A percentile compares a stretch with the other conserved stretches of the same genome.
Conservation (phyloP, 2,888 invertebrate species). For the Prosapia bicincta region DNA sequence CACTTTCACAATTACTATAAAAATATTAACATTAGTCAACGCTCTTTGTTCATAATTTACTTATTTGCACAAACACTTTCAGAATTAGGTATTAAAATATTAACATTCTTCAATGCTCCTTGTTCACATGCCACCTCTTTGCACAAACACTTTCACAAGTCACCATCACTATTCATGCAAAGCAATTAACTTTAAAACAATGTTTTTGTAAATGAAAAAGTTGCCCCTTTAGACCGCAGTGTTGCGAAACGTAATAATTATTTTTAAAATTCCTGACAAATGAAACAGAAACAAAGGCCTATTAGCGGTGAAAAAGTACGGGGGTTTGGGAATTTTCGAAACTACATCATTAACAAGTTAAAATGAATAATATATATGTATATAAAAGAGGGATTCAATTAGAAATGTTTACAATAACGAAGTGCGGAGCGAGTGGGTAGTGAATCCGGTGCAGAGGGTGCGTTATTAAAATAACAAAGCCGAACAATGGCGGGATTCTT, state of each 20-base stretch:
- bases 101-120: too few relatives aligned
- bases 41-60: too few relatives aligned
- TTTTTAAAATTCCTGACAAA: background rate
- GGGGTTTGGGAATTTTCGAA: background rate
- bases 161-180: too few relatives aligned
- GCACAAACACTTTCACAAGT: too few relatives aligned
- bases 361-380: background rate
- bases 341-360: background rate
- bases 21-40: too few relatives aligned
- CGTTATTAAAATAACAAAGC: conserved; percentile 2
- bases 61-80: too few relatives aligned
- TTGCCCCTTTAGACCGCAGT: background rate
- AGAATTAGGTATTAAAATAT: too few relatives aligned
- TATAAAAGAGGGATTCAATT: background rate
- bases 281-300: background rate
- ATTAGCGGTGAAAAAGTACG: background rate
- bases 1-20: too few relatives aligned
- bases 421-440: background rate
- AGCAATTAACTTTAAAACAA: too few relatives aligned
- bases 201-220: too few relatives aligned
- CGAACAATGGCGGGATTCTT: background rate
- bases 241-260: background rate
- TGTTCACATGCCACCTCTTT: too few relatives aligned
- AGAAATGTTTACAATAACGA: conserved; percentile 1
- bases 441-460: background rate